Conservation (phyloP, 2,113 vertebrate genomes). For the Syrrhaptes paradoxus region DNA sequence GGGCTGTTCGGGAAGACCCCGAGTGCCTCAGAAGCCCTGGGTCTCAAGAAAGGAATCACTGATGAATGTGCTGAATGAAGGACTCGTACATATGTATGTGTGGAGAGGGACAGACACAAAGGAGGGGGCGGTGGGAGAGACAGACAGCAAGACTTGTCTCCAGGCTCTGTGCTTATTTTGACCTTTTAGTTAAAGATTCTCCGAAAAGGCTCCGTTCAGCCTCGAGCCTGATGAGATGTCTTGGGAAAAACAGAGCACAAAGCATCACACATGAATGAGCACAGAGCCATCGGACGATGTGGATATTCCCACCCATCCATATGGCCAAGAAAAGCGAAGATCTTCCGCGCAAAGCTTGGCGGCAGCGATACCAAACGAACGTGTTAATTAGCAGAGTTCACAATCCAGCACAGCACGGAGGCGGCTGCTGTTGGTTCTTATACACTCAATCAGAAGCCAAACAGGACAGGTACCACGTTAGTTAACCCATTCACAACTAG, state of each 20-base stretch:
- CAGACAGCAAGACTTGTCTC: background rate
- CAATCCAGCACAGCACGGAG: constrained; percentile 38
- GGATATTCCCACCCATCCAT: constrained; percentile 51
- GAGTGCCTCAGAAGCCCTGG: background rate
- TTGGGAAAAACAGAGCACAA: constrained; percentile 54
- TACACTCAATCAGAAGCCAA: constrained; percentile 27
- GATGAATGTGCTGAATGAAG: constrained; percentile 9
- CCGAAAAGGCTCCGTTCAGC: constrained; percentile 19
- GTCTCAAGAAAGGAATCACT: background rate
- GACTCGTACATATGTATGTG: constrained; percentile 10
- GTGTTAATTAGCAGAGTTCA: constrained; percentile 38
- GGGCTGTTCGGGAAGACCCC: background rate
- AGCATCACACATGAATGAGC: constrained; percentile 42
- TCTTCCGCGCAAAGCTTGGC: constrained; percentile 33
- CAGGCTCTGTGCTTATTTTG: constrained; percentile 31
- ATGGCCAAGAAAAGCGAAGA: background rate
- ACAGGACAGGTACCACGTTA: background rate
- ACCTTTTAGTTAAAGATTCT: constrained; percentile 53
- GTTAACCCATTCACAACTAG: constrained; percentile 33
- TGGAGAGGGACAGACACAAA: constrained; percentile 17
- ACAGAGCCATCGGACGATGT: background rate
- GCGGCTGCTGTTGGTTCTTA: background rate
- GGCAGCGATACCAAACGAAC: constrained; percentile 18
- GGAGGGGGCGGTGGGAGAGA: background rate
- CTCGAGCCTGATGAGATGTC: constrained; percentile 18